phyloP scores from a whole-genome alignment of 2,888 invertebrate genomes.

The Cylindroiulus punctatus region DNA sequence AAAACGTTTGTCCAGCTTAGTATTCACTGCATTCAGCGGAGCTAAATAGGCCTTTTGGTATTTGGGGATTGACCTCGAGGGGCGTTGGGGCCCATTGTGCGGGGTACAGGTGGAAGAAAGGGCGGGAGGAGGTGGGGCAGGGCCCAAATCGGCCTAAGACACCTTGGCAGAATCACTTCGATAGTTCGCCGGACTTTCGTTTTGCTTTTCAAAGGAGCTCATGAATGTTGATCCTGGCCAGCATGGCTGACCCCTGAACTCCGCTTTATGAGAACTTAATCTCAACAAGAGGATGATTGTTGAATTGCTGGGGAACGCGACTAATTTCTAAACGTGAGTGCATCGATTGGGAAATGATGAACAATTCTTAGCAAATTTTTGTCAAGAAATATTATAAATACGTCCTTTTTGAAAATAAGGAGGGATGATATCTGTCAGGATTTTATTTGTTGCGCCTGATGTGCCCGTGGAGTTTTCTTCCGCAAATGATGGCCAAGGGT shows the following conservation, averaged over 20 bases:
- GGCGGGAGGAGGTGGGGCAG: not conserved
- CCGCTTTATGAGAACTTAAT: not conserved
- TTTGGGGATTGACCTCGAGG: constrained; percentile 27
- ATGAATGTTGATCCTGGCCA: constrained; percentile 27
- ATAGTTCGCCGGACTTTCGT: constrained; percentile 7
- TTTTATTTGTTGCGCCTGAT: not conserved
- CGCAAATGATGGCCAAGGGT: no score
- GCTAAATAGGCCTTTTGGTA: constrained; percentile 26
- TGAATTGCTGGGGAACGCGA: not conserved
- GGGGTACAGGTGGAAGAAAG: not conserved
- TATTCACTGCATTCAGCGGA: not conserved
- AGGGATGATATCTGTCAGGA: not conserved
- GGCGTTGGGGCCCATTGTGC: not conserved
- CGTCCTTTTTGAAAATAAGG: not conserved
- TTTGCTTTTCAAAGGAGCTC: constrained; percentile 15
- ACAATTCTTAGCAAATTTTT: not conserved
- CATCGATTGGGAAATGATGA: not conserved
- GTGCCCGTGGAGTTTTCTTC: no score
- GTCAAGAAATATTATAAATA: not conserved
- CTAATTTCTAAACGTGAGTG: constrained; percentile 2
- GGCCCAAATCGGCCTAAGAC: constrained; percentile 11
- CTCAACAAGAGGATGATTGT: not conserved
- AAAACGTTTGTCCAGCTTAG: constrained; percentile 32
- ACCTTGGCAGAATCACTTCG: not conserved
- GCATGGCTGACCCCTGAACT: constrained; percentile 13